phyloP scores from a whole-genome alignment of 2,888 invertebrate genomes.

The Horisme vitalbata region DNA sequence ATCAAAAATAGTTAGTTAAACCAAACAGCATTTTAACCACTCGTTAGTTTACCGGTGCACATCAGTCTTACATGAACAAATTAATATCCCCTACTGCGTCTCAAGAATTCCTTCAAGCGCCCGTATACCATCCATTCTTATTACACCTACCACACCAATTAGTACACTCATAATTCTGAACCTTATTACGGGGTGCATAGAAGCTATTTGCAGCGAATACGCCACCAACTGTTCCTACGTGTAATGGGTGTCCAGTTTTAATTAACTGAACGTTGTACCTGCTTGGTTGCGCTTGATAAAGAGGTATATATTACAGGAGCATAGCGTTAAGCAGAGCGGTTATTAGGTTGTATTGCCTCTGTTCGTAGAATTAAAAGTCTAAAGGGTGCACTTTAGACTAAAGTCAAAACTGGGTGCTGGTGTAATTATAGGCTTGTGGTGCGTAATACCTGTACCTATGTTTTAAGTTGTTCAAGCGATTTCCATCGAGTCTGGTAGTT shows the following conservation, averaged over 20 bases:
- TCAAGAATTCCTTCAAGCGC: slow-evolving; percentile 18
- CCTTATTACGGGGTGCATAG: slow-evolving; percentile 19
- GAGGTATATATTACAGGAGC: not conserved
- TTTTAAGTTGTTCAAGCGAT: too few species aligned
- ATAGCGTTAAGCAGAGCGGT: slow-evolving; percentile 5
- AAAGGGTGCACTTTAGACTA: too few species aligned
- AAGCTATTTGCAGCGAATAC: slow-evolving; percentile 20
- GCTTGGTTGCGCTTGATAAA: slow-evolving; percentile 31
- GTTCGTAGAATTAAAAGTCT: too few species aligned
- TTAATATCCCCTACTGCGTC: slow-evolving; percentile 15
- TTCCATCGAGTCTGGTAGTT: too few species aligned
- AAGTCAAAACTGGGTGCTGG: too few species aligned
- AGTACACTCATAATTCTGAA: slow-evolving; percentile 18
- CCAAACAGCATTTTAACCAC: too few species aligned
- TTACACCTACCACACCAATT: slow-evolving; percentile 22
- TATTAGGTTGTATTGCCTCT: too few species aligned
- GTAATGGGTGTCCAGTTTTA: slow-evolving; percentile 38
- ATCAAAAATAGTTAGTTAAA: too few species aligned
- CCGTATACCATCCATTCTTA: slow-evolving; percentile 26
- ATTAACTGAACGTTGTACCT: slow-evolving; percentile 36
- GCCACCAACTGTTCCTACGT: slow-evolving; percentile 19
- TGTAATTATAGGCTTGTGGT: too few species aligned
- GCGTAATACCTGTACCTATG: too few species aligned
- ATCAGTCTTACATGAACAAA: slow-evolving; percentile 3
- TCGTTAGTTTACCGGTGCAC: too few species aligned